Percentiles rank a stretch among this genome's conserved stretches.
These are phyloP conservation scores for Pterostichus niger DNA, from an alignment of 2,888 invertebrate genomes.

Conservation along the genomic window DNA sequence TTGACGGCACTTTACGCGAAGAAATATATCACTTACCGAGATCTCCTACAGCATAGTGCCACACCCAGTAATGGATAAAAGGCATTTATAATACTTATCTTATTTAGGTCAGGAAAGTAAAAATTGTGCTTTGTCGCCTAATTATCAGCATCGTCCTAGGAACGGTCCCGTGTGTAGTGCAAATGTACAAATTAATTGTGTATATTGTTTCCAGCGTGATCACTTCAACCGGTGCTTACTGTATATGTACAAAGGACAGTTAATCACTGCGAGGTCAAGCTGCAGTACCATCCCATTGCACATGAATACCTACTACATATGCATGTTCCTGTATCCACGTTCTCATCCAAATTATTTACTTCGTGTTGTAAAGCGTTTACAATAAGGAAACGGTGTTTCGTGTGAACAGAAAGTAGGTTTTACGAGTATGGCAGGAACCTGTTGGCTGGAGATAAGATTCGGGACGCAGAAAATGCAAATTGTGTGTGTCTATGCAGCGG, in stretches of 20 bases:
- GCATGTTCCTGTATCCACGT: not conserved
- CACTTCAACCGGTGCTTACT: too few species aligned
- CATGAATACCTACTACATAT: not conserved
- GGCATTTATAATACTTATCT: too few species aligned
- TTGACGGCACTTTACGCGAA: too few species aligned
- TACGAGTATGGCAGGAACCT: slow-evolving; percentile 4
- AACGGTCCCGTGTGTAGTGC: too few species aligned
- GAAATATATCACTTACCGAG: too few species aligned
- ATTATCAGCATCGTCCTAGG: too few species aligned
- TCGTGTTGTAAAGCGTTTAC: not conserved
- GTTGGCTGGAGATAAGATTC: slow-evolving; percentile 30
- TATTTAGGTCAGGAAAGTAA: too few species aligned
- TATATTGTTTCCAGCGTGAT: too few species aligned
- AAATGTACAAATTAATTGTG: too few species aligned
- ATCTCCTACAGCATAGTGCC: too few species aligned
- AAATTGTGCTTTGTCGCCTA: too few species aligned
- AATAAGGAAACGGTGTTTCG: not conserved
- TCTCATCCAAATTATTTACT: slow-evolving; percentile 4
- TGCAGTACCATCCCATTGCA: slow-evolving; percentile 29
- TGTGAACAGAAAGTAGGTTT: slow-evolving; percentile 4
- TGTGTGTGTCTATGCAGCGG: slow-evolving; percentile 39
- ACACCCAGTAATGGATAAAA: too few species aligned
- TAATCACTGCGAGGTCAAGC: slow-evolving; percentile 62
- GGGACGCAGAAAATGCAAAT: slow-evolving; percentile 34
- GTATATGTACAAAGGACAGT: slow-evolving; percentile 40